Conservation (phyloP, 2,113 vertebrate genomes). For the human region DNA sequence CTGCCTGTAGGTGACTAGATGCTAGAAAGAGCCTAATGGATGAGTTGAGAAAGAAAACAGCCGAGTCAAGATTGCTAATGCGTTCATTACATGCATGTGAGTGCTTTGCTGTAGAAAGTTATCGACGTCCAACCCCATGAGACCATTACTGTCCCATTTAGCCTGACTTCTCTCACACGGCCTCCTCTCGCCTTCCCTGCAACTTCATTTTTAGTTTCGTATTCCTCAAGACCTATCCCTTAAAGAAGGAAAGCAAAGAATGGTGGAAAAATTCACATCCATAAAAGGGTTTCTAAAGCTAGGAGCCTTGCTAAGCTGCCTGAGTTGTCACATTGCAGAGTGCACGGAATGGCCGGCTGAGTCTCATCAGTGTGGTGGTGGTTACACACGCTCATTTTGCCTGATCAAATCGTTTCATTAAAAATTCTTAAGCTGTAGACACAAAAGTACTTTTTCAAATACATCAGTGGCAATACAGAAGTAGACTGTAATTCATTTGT, state of each 20-base stretch:
- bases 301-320: neutral
- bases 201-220: neutral
- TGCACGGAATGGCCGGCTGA: constrained; percentile 57
- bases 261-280: neutral
- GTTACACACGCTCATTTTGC: constrained; percentile 55
- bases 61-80: neutral
- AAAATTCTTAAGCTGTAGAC: constrained; percentile 62
- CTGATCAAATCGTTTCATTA: constrained; percentile 71
- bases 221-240: neutral
- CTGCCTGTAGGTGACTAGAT: neutral
- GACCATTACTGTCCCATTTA: rapidly evolving
- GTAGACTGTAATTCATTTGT: neutral
- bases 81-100: rapidly evolving
- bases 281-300: neutral
- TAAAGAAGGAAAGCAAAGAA: neutral
- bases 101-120: neutral
- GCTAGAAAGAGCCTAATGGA: neutral
- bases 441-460: constrained; percentile 5
- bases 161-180: rapidly evolving
- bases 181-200: neutral
- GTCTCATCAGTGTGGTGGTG: constrained; percentile 49
- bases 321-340: neutral
- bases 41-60: neutral
- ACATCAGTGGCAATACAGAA: neutral
- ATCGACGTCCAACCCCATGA: rapidly evolving